Evolutionary conservation across 92 coral and sea anemone genomes (phyloP), one percentile per base, ranked within the genome.

Genomic region (Palythoa grandiflora): DNA sequence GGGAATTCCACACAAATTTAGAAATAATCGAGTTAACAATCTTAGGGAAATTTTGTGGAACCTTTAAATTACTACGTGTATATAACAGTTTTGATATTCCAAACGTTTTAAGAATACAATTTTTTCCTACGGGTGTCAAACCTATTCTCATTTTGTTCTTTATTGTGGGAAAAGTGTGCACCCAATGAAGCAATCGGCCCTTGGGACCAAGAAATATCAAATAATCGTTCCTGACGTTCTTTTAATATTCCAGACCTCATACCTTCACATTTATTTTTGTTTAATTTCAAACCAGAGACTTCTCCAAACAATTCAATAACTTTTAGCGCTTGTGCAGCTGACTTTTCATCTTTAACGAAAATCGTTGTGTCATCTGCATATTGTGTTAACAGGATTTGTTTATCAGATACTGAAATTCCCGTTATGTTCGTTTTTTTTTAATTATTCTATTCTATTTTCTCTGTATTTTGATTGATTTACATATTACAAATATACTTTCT

Each of bases 111-210:
- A 74, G 79, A 39, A 74, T 39, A 20, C 79, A 40, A 74, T 11
- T 40, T 74, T 74, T 74, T 38, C 53, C 75, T 71, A 35, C 36
- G 1, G 75, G 75, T 71, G 75, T 74, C 17, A 5, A 47, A 17
- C 79, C 57, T 72, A 16, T 75, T 75, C 44, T 75, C 79, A 75
- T 74, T 75, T 71, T 44, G 55, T 75, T 75, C 59, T 75, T 75
- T 7, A 75, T 40, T 75, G 1, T 75, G 47, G 54, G 59, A 75
- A 75, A 75, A 75, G 59, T 75, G 75, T 71, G 75, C 75, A 35
- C 75, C 75, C 75, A 71, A 71, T 71, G 75, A 36, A 0, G 79
- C 36, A 39, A 75, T 75, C 57, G 79, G 79, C 12, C 79, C 47
- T 75, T 75, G 10, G 79, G 79, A 12, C 79, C 79, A 75, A 2